Conservation (phyloP, 2,113 vertebrate genomes). For the Pithys albifrons region DNA sequence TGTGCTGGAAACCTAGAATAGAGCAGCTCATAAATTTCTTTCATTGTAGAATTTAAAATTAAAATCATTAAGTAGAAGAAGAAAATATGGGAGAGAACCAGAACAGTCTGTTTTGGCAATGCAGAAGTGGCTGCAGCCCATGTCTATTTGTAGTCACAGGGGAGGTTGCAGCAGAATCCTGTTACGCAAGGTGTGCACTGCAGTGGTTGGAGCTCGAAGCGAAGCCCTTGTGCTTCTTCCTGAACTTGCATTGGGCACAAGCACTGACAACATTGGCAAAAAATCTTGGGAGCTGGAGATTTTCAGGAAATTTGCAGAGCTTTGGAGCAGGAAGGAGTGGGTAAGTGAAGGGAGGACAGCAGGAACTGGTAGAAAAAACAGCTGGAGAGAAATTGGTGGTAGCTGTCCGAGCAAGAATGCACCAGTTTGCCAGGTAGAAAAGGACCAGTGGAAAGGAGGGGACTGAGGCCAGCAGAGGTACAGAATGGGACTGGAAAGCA, state of each 20-base stretch:
- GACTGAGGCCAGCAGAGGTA: not conserved
- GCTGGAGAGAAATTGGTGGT: rapidly evolving
- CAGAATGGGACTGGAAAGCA: not conserved
- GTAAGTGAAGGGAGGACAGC: not conserved
- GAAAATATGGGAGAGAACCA: not conserved
- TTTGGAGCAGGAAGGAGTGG: not conserved
- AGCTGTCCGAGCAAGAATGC: not conserved
- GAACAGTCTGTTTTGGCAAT: not conserved
- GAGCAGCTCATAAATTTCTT: not conserved
- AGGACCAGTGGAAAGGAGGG: not conserved
- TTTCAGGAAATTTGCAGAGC: not conserved
- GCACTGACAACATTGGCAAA: not conserved
- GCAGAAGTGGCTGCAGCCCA: not conserved
- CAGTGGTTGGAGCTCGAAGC: not conserved
- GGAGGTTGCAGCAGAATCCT: not conserved
- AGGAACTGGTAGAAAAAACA: not conserved
- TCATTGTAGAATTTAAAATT: not conserved
- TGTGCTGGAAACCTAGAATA: not conserved
- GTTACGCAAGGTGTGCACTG: rapidly evolving
- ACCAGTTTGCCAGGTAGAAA: not conserved
- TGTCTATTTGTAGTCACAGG: not conserved
- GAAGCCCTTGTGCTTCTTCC: not conserved
- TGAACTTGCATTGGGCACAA: not conserved
- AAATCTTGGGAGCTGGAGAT: not conserved
- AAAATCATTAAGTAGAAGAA: not conserved